These are phyloP conservation scores for Eristalis arbustorum DNA, from an alignment of 2,888 invertebrate genomes.

Conservation along the genomic window DNA sequence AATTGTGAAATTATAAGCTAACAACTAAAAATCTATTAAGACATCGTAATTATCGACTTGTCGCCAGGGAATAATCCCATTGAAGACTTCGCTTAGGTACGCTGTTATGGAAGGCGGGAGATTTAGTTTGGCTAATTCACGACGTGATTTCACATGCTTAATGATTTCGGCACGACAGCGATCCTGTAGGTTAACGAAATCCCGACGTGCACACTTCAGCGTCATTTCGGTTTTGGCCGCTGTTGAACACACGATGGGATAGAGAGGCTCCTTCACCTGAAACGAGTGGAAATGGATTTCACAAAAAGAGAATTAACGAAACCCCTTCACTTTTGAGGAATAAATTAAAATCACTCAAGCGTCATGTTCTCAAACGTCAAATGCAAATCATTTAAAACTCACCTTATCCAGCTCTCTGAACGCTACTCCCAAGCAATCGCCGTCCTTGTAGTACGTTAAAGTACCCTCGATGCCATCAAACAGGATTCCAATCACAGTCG, in stretches of 20 bases:
- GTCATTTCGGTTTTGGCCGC: conserved; percentile 89
- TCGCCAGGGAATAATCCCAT: conserved; percentile 78
- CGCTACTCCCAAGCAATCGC: conserved; percentile 85
- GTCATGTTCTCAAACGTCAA: background rate
- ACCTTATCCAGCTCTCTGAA: conserved; percentile 84
- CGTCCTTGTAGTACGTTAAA: conserved; percentile 87
- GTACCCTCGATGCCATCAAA: conserved; percentile 87
- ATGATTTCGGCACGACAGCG: conserved; percentile 85
- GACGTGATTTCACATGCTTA: conserved; percentile 81
- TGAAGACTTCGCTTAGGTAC: conserved; percentile 82
- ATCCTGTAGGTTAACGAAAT: conserved; percentile 86
- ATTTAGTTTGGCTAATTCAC: conserved; percentile 82
- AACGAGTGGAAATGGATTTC: background rate
- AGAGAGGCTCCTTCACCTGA: conserved; percentile 83
- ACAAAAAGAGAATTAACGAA: too few species aligned
- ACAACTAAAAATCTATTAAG: conserved; percentile 75
- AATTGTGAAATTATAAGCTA: background rate
- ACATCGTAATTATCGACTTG: conserved; percentile 80
- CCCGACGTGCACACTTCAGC: conserved; percentile 82
- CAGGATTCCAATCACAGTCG: conserved; percentile 85
- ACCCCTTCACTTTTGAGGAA: too few species aligned
- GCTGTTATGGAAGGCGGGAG: conserved; percentile 83
- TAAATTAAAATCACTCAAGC: too few species aligned
- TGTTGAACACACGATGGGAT: conserved; percentile 86
- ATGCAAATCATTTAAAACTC: conserved; percentile 7